Percentiles rank a stretch among this genome's conserved stretches.
These are phyloP conservation scores for Drosophila jambulina DNA, from an alignment of 1,140 invertebrate species.

Conservation along the genomic window DNA sequence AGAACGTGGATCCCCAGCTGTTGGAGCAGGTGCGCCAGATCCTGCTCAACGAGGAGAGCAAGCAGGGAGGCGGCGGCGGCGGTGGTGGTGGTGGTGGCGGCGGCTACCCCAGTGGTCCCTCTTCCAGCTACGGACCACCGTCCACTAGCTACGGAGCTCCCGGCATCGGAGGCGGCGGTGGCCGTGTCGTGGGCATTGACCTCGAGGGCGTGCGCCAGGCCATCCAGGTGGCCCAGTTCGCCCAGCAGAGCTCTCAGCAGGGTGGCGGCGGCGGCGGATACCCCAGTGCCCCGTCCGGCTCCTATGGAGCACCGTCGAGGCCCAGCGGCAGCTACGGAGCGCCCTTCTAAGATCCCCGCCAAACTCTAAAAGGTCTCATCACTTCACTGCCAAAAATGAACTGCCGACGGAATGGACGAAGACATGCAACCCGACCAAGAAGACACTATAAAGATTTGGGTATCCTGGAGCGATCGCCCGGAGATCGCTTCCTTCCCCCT, in stretches of 20 bases:
- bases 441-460: constrained; percentile 51
- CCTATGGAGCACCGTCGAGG: constrained; percentile 85
- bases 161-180: constrained; percentile 86
- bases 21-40: constrained; percentile 93
- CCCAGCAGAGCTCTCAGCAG: constrained; percentile 86
- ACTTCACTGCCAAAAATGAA: constrained; percentile 77
- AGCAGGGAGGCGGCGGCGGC: constrained; percentile 85
- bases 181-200: constrained; percentile 88
- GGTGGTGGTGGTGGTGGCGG: constrained; percentile 85
- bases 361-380: constrained; percentile 41
- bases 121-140: constrained; percentile 86
- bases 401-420: constrained; percentile 53
- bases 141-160: constrained; percentile 87
- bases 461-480: constrained; percentile 48
- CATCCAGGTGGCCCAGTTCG: constrained; percentile 89
- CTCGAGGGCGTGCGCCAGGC: constrained; percentile 88
- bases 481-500: constrained; percentile 29
- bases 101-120: constrained; percentile 83
- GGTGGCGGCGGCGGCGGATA: constrained; percentile 81
- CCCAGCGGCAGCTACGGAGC: constrained; percentile 84
- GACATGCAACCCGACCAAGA: constrained; percentile 47
- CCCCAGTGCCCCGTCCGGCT: constrained; percentile 77
- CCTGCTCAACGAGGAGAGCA: constrained; percentile 91
- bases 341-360: constrained; percentile 82
- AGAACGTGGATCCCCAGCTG: constrained; percentile 91